These are phyloP conservation scores for Palaemon carinicauda DNA, from an alignment of 1,140 invertebrate species.

Conservation along the genomic window DNA sequence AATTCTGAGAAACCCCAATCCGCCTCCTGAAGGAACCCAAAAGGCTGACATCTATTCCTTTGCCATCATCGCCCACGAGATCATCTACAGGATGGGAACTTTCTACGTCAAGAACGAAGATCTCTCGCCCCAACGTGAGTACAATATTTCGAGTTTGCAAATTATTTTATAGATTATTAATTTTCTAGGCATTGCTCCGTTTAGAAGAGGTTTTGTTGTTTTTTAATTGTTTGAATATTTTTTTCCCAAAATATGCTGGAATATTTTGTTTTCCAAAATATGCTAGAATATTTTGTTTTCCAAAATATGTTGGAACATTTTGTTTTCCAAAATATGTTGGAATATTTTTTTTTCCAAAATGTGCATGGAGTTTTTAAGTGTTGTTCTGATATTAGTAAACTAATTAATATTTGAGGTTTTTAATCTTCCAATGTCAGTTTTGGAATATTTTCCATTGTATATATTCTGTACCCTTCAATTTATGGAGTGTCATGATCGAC, in stretches of 20 bases:
- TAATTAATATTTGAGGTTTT: neutral
- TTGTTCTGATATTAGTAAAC: too few species aligned
- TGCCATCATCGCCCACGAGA: constrained; percentile 94
- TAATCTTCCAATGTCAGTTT: neutral
- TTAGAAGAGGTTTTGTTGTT: neutral
- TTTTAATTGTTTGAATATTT: neutral
- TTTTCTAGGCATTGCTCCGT: neutral
- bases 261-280: too few species aligned
- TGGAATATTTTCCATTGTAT: too few species aligned
- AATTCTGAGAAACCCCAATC: constrained; percentile 72
- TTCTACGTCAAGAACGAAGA: constrained; percentile 78
- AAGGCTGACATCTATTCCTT: constrained; percentile 95
- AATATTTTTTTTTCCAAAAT: too few species aligned
- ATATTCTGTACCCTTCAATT: too few species aligned
- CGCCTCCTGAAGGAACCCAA: constrained; percentile 78
- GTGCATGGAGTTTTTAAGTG: neutral
- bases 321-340: too few species aligned
- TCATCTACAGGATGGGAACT: constrained; percentile 83
- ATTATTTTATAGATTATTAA: neutral
- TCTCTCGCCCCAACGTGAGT: constrained; percentile 75
- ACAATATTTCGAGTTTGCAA: neutral
- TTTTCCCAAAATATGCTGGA: too few species aligned
- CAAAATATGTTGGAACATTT: too few species aligned
- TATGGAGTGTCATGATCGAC: too few species aligned
- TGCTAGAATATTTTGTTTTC: too few species aligned